Conservation (phyloP, 2,113 vertebrate genomes). For the Tautogolabrus adspersus region DNA sequence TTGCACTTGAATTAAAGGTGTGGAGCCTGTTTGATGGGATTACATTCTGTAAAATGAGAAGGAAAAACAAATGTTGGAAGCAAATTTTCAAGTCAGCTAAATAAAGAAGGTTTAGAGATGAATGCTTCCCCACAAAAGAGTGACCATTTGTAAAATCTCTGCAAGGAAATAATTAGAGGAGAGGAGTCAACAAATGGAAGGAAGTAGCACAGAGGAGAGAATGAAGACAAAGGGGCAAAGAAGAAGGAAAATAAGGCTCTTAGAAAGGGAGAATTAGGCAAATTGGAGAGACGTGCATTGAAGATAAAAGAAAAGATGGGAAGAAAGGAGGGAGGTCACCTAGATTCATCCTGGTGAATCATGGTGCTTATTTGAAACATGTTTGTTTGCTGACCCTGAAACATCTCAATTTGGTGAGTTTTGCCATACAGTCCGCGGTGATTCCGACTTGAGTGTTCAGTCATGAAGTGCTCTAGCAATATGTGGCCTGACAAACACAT, state of each 20-base stretch:
- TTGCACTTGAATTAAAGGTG: not conserved
- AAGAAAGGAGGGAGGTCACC: conserved; percentile 13
- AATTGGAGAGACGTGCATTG: not conserved
- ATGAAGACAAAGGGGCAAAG: not conserved
- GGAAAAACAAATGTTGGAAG: not conserved
- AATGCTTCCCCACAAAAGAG: not conserved
- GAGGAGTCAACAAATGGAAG: conserved; percentile 4
- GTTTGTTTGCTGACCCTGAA: conserved; percentile 37
- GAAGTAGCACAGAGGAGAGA: not conserved
- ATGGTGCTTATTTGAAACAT: conserved; percentile 17
- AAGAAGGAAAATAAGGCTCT: not conserved
- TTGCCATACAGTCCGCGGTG: not conserved
- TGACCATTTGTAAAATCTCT: conserved; percentile 7
- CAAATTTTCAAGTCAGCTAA: not conserved
- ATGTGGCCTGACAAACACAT: not conserved
- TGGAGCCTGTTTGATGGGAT: not conserved
- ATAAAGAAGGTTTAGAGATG: not conserved
- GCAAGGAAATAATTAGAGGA: conserved; percentile 18
- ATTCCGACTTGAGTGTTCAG: not conserved
- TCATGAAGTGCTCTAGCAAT: conserved; percentile 14
- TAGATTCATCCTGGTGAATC: conserved; percentile 40
- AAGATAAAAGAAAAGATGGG: not conserved
- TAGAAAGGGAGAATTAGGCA: conserved; percentile 6
- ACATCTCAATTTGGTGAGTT: conserved; percentile 11
- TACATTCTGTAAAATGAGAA: not conserved